Evolutionary conservation across 2,797 vertebrate genomes (phyloP).

Genomic region (Cossypha polioptera): DNA sequence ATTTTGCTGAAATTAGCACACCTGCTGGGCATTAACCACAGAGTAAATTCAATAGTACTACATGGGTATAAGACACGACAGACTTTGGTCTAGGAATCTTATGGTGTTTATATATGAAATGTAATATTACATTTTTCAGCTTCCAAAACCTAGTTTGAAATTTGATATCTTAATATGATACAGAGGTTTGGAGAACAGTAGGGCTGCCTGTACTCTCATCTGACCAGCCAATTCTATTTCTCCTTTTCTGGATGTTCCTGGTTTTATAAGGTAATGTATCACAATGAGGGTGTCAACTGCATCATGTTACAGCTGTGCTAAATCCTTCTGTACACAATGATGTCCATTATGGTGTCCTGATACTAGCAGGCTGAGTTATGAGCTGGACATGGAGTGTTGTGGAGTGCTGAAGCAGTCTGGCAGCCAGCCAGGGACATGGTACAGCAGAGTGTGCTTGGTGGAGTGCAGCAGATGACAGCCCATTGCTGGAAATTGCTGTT

Average conservation of each 20-base stretch:
- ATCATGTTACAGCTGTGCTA: conserved; percentile 22
- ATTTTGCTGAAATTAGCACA: conserved; percentile 8
- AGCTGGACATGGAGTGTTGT: not conserved
- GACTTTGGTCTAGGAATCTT: not conserved
- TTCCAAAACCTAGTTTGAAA: not conserved
- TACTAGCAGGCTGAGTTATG: conserved; percentile 8
- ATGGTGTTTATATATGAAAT: not conserved
- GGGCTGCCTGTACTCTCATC: not conserved
- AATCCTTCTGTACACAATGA: conserved; percentile 39
- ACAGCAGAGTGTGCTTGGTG: not conserved
- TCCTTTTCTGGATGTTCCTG: not conserved
- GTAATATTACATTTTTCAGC: not conserved
- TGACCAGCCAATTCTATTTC: not conserved
- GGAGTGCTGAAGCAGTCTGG: not conserved
- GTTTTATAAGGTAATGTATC: conserved; percentile 43
- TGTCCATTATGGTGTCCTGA: conserved; percentile 34
- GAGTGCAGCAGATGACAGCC: conserved; percentile 40
- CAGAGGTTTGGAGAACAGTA: not conserved
- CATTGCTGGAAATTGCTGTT: conserved; percentile 16
- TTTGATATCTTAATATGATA: not conserved
- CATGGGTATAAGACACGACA: not conserved
- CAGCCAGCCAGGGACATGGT: not conserved
- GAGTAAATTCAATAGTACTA: not conserved
- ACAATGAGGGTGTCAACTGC: not conserved
- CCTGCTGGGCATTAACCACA: not conserved